Evolutionary conservation across 2,113 vertebrate genomes (phyloP).

Genomic region (Lates calcarifer): DNA sequence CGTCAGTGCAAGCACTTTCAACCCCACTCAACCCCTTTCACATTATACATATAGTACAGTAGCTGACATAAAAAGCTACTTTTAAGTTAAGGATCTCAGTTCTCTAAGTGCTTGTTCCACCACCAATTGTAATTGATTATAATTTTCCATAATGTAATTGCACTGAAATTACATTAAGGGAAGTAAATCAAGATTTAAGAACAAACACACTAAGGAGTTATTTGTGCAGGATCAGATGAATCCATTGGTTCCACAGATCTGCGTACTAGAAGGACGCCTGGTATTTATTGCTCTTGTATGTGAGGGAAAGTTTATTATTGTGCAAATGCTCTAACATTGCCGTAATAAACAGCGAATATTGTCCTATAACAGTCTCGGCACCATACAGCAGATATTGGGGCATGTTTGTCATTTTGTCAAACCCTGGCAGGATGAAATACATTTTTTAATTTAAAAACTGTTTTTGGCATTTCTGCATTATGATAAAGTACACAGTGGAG

Average conservation of each 20-base stretch:
- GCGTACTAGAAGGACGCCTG: neutral
- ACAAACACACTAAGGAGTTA: neutral
- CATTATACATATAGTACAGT: neutral
- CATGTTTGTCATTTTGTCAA: constrained; percentile 69
- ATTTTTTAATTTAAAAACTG: constrained; percentile 67
- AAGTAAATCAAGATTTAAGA: neutral
- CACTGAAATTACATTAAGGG: neutral
- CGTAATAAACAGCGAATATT: constrained; percentile 58
- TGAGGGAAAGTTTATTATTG: constrained; percentile 31
- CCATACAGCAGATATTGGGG: constrained; percentile 52
- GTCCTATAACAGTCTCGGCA: constrained; percentile 21
- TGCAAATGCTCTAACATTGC: constrained; percentile 5
- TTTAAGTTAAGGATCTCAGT: neutral
- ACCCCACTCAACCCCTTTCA: too few species aligned
- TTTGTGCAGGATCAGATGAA: constrained; percentile 15
- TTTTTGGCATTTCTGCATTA: constrained; percentile 49
- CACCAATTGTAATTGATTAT: neutral
- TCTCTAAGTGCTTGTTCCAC: neutral
- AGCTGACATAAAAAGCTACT: neutral
- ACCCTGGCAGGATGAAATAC: constrained; percentile 72
- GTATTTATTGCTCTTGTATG: constrained; percentile 52
- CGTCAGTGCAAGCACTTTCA: neutral
- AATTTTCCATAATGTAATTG: neutral
- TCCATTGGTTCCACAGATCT: constrained; percentile 21
- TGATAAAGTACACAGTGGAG: constrained; percentile 63